Evolutionary conservation across 2,113 vertebrate species (phyloP), one percentile per base, ranked within the genome.

Genomic region (Colinus virginianus): DNA sequence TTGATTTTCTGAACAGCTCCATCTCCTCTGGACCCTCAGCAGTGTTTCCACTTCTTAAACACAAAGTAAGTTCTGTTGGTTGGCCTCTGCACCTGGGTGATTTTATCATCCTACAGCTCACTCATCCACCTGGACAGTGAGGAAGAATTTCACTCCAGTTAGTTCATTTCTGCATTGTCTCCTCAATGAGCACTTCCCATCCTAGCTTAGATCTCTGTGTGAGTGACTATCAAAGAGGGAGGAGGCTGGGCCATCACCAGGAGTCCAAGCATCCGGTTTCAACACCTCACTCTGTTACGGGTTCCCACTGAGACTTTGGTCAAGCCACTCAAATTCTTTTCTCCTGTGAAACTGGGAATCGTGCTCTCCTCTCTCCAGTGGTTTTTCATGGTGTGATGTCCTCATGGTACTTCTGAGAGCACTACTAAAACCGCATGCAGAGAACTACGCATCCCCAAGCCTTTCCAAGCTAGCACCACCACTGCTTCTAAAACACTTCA

Each of bases 201-300:
- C 46, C 64, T 58, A 72, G 76, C 45, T 87, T 77, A 83, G 56
- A 89, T 80, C 75, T 83, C 78, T 77, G 38, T 20, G 42, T 79
- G 68, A 61, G 59, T 59, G 53, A 74, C 68, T 90, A 79, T 87
- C 87, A 87, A 90, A 93, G 81, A 87, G 32, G 87, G 88, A 90
- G 67, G 63, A 90, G 67, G 63, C 53, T 62, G 74, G 77, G 84
- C 55, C 69, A 45, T 38, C 81, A 93, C 32, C 17, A 62, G 46
- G 34, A 90, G 51, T 18, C 76, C 5, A 3, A 91, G 64, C 76
- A 84, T 40, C 66, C 74, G 42, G 46, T 93, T 96, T 90, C 72
- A 93, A 83, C 81, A 85, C 22, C 46, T 85, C 38, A 23, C 13
- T 36, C 56, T 28, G 11, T 45, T 74, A 70, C 55, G 76, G 53